These are phyloP conservation scores for Pedionomus torquatus DNA, from an alignment of 2,113 vertebrate species.

Conservation along the genomic window DNA sequence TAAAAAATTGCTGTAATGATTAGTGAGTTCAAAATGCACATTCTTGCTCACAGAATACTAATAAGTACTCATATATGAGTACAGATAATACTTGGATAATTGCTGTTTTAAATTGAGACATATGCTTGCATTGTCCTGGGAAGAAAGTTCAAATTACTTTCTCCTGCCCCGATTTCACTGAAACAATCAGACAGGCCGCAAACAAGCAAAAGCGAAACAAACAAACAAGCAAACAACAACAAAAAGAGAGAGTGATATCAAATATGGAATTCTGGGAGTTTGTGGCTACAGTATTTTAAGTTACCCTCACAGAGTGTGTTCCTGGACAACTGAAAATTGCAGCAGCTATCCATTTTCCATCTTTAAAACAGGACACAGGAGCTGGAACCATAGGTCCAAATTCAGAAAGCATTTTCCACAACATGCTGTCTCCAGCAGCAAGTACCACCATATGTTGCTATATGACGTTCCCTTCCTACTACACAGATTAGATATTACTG, in stretches of 20 bases:
- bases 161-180: background rate
- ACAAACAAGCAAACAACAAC: background rate
- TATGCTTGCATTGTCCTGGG: background rate
- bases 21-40: background rate
- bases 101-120: background rate
- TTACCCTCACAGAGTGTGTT: background rate
- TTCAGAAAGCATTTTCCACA: background rate
- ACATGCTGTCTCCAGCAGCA: background rate
- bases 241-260: background rate
- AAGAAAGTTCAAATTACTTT: background rate
- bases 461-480: background rate
- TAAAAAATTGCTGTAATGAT: slow-evolving; percentile 46
- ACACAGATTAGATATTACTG: background rate
- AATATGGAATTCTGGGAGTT: background rate
- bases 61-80: background rate
- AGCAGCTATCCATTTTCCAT: background rate
- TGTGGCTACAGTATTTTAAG: background rate
- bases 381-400: background rate
- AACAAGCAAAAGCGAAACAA: background rate
- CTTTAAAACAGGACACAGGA: background rate
- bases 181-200: background rate
- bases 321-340: background rate
- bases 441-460: background rate
- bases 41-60: slow-evolving; percentile 10
- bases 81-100: background rate